These are phyloP conservation scores for Ibidorhyncha struthersii DNA, from an alignment of 2,113 vertebrate species.

Conservation along the genomic window DNA sequence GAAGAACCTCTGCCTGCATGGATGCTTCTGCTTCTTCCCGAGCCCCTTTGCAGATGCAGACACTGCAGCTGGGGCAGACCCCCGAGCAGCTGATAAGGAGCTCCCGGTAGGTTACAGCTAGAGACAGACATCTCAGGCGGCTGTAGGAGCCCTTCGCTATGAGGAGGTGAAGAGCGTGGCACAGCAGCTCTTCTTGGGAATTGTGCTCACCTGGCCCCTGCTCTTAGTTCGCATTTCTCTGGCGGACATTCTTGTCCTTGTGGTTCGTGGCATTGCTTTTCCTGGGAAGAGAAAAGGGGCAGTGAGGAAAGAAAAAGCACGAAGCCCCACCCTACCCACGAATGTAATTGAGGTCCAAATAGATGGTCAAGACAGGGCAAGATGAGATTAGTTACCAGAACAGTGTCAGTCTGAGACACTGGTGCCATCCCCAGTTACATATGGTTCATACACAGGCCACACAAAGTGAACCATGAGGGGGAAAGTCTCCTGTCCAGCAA, in stretches of 20 bases:
- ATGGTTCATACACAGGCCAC: neutral
- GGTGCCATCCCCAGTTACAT: rapidly evolving
- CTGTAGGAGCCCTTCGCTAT: no score
- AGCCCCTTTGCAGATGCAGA: neutral
- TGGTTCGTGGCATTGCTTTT: slow-evolving; percentile 91
- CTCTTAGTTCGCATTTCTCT: slow-evolving; percentile 89
- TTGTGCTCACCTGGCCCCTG: neutral
- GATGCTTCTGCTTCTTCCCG: neutral
- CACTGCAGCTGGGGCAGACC: neutral
- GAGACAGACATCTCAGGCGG: neutral
- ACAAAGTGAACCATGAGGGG: neutral
- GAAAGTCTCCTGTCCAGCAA: neutral
- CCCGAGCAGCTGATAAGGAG: no score
- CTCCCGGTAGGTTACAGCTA: no score
- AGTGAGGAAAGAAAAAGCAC: neutral
- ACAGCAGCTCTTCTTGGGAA: neutral
- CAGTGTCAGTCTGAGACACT: rapidly evolving
- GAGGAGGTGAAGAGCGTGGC: neutral
- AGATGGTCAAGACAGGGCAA: neutral
- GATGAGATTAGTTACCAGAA: neutral
- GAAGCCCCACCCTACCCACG: neutral
- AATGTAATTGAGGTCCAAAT: rapidly evolving
- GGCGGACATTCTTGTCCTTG: slow-evolving; percentile 91
- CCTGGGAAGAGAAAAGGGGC: slow-evolving; percentile 64
- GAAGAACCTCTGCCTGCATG: neutral